Percentiles rank a stretch among this genome's conserved stretches.
Conservation (phyloP, 2,888 invertebrate genomes). For the Drosophila imparisetae region DNA sequence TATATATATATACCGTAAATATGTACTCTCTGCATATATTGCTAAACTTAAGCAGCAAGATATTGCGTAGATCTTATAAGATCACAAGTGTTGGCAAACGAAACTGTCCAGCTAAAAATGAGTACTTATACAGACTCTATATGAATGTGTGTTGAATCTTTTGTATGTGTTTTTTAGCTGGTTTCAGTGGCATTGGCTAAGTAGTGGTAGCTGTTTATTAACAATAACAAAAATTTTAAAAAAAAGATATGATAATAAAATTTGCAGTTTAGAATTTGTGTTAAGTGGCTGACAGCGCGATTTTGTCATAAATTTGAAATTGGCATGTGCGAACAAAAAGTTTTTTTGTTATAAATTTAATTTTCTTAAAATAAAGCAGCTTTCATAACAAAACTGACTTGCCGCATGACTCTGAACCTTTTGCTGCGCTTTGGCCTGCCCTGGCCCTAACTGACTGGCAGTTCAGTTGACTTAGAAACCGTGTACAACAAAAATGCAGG, state of each 20-base stretch:
- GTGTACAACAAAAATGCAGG: constrained; percentile 43
- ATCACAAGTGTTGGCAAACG: not conserved
- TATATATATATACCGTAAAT: not conserved
- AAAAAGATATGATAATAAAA: constrained; percentile 22
- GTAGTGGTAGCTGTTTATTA: constrained; percentile 30
- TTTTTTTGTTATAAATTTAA: not conserved
- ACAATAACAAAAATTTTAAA: constrained; percentile 20
- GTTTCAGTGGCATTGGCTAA: constrained; percentile 49
- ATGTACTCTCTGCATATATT: not conserved
- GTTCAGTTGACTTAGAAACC: constrained; percentile 58
- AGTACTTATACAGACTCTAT: not conserved
- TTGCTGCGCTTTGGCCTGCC: constrained; percentile 51
- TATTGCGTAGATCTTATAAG: not conserved
- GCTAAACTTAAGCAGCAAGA: not conserved
- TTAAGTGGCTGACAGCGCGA: constrained; percentile 49
- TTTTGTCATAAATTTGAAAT: constrained; percentile 46
- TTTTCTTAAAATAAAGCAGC: constrained; percentile 1
- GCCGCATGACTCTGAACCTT: constrained; percentile 38
- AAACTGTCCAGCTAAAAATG: constrained; percentile 15
- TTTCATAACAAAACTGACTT: constrained; percentile 19
- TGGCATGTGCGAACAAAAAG: constrained; percentile 21
- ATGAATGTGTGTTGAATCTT: not conserved
- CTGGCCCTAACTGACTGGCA: constrained; percentile 56
- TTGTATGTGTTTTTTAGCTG: constrained; percentile 10
- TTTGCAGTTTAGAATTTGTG: constrained; percentile 51